Evolutionary conservation across 2,113 vertebrate genomes (phyloP), one percentile per base, ranked within the genome.

Genomic region (Spea multiplicata): DNA sequence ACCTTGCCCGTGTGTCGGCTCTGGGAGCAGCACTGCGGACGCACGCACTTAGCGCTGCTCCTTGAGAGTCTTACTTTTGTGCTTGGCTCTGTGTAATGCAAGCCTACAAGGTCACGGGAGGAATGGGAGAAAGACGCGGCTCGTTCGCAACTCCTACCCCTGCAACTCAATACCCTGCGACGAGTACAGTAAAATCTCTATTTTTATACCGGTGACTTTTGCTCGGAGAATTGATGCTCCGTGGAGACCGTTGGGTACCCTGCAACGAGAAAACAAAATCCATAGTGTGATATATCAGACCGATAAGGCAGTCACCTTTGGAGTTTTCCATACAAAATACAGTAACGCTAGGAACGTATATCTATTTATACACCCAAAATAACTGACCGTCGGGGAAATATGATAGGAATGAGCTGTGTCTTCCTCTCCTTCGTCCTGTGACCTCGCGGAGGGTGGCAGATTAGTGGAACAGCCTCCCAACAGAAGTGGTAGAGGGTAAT

Each of bases 41-140:
- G 5, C 66, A 71, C 83, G 82, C 82, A n/a, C 83, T 83, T 64
- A 53, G 3, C 44, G 48, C 75, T 82, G 81, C 82, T 12, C 82
- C 80, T 45, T 44, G 2, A 0, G 0, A 55, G 5, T 45, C 3
- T 71, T 74, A 0, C 44, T 65, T 5, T 59, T 59, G 80, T 47
- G 66, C 59, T 55, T 55, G 57, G 78, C 65, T 16, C 78, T 48
- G 78, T 81, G 66, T 67, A 83, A 62, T 3, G 10, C 67, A 67
- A 3, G 14, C 66, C 59, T 71, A 7, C 83, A 88, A 85, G 88
- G 87, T 86, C 85, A 82, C 80, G 45, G 71, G 68, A 67, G 62
- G 64, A n/a, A 65, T n/a, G 6, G 9, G 17, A 75, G 62, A 70
- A 68, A 48, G 53, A 48, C 50, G 8, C 64, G 49, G 78, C 62